Base-by-base conservation (phyloP, 2,113 vertebrate genomes). In the Accipiter cooperii region DNA sequence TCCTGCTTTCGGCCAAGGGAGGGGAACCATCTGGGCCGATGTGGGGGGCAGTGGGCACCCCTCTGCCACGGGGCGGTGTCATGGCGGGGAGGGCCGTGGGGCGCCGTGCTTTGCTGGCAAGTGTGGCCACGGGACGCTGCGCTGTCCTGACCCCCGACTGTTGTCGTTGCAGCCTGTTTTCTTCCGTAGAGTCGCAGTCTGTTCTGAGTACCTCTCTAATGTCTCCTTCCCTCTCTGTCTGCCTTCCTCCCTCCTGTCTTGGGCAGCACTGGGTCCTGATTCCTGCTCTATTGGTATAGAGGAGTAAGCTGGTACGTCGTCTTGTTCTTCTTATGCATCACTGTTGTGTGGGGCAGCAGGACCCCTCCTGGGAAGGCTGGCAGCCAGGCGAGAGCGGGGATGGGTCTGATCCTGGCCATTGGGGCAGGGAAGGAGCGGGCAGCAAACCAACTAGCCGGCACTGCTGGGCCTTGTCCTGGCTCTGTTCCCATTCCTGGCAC, bases 281-380 rank as follows among this genome's bases (percentile, higher is more conserved):
- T 98, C 99, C 98, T 99, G 99, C 98, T 99, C 99, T 98, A 98
- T 99, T 98, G 99, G 99, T 98, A 98, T 99, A 98, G 99, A 99
- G 98, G 99, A 99, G 93, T 99, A 98, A 99, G 97, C 96, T 97
- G 99, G 99, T 99, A 99, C 52, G 99, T 99, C 97, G 96, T 90
- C 97, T 90, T 74, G 58, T 97, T 98, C 96, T 97, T 95, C 69
- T 78, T 90, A 9, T 0, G 4, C 19, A 9, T 54, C 3, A 29
- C 26, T 49, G 54, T 33, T 12, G 55, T 19, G 65, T 8, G 92
- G 85, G 66, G 60, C 92, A 20, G 31, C 75, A 86, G 79, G 57
- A 46, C 29, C 34, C 69, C 54, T 73, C 25, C 49, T 17, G 87
- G 86, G 58, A 49, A 10, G 38, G 90, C 77, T 4, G 7, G 58